Base-by-base conservation (phyloP, 92 coral and sea anemone genomes). In the Plumapathes pennacea region DNA sequence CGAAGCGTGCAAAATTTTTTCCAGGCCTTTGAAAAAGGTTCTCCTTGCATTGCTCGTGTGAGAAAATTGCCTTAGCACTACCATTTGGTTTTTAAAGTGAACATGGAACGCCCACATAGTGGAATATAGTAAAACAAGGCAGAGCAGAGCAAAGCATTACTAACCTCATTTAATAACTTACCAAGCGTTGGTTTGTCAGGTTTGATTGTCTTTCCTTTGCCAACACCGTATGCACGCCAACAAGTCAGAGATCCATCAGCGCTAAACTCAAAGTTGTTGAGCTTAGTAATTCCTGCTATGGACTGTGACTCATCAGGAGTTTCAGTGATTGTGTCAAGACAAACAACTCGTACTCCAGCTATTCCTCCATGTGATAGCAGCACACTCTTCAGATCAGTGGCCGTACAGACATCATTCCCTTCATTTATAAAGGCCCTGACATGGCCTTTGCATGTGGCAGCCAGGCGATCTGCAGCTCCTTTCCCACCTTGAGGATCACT, bases 261-360 rank as follows among this genome's bases (percentile, higher is more conserved):
- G 32, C 25, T 71, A 25, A 69, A 69, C 68, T 69, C 77, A 38
- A 72, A 72, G 43, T 61, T 61, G 47, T 72, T 72, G 21, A 72
- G 64, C 38, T 62, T 72, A 2, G 52, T 61, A 25, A 72, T 62
- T 4, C 71, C 71, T 25, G 64, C 22, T 14, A 51, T 39, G 5
- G 50, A 60, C 18, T 51, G 72, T 21, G 40, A 11, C 0, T 8
- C 28, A 25, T 44, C 57, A 10, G 15, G 50, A 3, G 66, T 42
- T 13, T 69, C 57, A 20, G 24, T 34, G 36, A 69, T 57, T 38
- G 59, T 34, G 11, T 69, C 66, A 11, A 47, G 10, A 14, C 53
- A 46, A 44, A 38, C 69, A 18, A 69, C 77, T 69, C 77, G 12
- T 12, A 66, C 71, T 14, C 61, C 71, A 12, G 32, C 44, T 11